Evolutionary conservation across 2,888 invertebrate species (phyloP).

Genomic region (Drosophila paranaensis): DNA sequence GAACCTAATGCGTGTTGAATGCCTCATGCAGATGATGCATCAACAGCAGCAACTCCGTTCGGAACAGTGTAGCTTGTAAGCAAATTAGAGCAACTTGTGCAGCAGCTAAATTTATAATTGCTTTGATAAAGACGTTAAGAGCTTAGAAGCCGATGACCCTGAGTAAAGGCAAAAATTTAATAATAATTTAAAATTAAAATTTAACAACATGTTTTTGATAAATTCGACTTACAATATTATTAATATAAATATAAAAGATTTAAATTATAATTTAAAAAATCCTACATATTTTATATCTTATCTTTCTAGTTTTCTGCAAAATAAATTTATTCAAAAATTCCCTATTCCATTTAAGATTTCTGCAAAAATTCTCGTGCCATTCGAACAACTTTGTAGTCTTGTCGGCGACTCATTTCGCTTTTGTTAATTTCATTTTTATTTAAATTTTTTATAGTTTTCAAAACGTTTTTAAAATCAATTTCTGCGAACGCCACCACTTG

Average conservation of each 20-base stretch:
- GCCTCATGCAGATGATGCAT: constrained; percentile 53
- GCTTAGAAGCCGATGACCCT: constrained; percentile 37
- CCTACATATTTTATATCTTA: no score
- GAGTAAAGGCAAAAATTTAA: not conserved
- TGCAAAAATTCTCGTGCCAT: constrained; percentile 12
- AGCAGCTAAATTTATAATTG: constrained; percentile 54
- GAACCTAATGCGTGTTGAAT: constrained; percentile 77
- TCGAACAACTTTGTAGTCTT: constrained; percentile 23
- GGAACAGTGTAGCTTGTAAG: constrained; percentile 62
- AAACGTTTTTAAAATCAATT: constrained; percentile 76
- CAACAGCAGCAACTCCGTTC: constrained; percentile 38
- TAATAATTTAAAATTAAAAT: not conserved
- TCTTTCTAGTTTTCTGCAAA: not conserved
- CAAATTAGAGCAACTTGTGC: constrained; percentile 72
- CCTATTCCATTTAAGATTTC: not conserved
- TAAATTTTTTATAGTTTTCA: constrained; percentile 64
- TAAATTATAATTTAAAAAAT: no score
- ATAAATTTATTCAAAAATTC: not conserved
- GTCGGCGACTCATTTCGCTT: constrained; percentile 13
- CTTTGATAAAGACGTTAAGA: constrained; percentile 68
- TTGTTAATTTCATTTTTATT: not conserved
- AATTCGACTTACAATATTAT: no score
- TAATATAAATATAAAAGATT: no score
- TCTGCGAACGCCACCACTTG: constrained; percentile 72
- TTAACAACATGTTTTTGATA: not conserved